These are phyloP conservation scores for Tragopan temminckii DNA, from an alignment of 2,797 vertebrate genomes.

Conservation along the genomic window DNA sequence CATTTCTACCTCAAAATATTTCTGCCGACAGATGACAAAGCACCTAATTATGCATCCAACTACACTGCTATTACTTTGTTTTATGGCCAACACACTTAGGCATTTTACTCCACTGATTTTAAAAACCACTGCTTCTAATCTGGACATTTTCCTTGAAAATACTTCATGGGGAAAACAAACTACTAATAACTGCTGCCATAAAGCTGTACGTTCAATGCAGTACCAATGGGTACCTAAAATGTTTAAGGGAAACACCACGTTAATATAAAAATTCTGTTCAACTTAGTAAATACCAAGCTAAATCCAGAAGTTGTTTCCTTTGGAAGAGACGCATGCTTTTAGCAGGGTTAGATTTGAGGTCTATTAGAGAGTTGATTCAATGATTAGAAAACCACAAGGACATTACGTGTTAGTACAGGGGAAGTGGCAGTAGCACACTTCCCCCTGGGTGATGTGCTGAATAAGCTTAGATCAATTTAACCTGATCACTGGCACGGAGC, in stretches of 20 bases:
- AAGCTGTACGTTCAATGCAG: neutral
- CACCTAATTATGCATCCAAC: neutral
- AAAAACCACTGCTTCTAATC: neutral
- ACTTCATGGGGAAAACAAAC: neutral
- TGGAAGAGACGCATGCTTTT: neutral
- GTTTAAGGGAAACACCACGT: neutral
- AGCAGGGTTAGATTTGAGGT: neutral
- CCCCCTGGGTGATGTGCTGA: neutral
- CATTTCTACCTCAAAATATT: neutral
- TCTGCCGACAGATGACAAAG: neutral
- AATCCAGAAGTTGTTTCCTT: neutral
- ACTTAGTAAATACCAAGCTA: neutral
- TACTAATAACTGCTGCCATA: neutral
- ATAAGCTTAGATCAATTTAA: neutral
- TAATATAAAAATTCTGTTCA: neutral
- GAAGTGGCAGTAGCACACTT: neutral
- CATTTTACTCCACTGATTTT: neutral
- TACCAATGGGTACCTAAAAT: accelerated
- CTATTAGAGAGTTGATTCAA: neutral
- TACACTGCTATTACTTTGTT: neutral
- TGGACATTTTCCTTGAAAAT: neutral
- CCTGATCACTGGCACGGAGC: neutral
- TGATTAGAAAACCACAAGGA: neutral
- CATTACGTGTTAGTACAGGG: neutral
- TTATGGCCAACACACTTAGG: neutral